Conservation (phyloP, 2,113 vertebrate genomes). For the Odocoileus hemionus region DNA sequence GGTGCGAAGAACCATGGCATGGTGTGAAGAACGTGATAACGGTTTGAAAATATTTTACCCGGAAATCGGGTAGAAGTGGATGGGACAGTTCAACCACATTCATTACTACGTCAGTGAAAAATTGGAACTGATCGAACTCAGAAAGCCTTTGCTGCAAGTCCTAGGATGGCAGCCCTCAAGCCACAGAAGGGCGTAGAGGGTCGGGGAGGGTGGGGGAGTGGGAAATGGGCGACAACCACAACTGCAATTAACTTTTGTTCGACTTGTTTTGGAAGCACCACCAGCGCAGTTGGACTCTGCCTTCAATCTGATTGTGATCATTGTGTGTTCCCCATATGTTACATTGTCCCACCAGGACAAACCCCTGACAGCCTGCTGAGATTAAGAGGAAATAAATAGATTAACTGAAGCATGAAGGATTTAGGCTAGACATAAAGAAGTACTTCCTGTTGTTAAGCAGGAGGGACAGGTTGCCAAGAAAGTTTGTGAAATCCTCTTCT, state of each 20-base stretch:
- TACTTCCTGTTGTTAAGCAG: conserved; percentile 40
- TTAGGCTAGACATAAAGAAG: conserved; percentile 45
- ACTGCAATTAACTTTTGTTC: neutral
- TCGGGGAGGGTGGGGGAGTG: neutral
- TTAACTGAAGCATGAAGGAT: conserved; percentile 58
- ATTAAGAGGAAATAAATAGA: conserved; percentile 46
- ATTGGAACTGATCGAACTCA: neutral
- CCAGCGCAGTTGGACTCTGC: conserved; percentile 11
- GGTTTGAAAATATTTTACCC: neutral
- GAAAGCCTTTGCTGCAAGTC: neutral
- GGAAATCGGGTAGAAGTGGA: neutral
- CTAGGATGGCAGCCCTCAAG: neutral
- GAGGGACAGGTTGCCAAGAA: conserved; percentile 24
- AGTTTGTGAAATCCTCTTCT: conserved; percentile 39
- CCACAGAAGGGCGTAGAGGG: neutral
- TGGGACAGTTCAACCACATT: neutral
- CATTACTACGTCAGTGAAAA: neutral
- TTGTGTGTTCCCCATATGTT: neutral
- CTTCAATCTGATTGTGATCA: conserved; percentile 3
- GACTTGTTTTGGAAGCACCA: neutral
- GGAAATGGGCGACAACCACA: neutral
- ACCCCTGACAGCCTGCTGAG: conserved; percentile 23
- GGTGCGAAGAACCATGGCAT: neutral
- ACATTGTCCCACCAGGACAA: conserved; percentile 23
- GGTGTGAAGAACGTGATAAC: neutral